Percentiles rank a stretch among this genome's conserved stretches.
Conservation (phyloP, 2,113 vertebrate genomes). For the Narcine bancroftii region DNA sequence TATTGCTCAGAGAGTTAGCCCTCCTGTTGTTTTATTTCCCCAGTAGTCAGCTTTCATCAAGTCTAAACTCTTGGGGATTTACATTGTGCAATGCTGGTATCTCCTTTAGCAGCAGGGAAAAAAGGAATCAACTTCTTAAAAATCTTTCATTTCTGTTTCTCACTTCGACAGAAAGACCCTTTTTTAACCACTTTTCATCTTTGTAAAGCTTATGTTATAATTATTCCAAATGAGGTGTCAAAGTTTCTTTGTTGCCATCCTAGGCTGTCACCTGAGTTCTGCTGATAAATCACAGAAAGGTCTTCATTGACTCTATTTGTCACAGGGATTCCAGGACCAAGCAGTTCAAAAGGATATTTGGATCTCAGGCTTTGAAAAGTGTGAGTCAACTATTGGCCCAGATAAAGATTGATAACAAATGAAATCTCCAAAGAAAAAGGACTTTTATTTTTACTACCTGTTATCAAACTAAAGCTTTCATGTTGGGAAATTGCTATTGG, state of each 20-base stretch:
- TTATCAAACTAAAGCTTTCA: neutral
- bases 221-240: neutral
- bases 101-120: neutral
- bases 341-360: neutral
- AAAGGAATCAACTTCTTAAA: neutral
- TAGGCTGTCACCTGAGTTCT: neutral
- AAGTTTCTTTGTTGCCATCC: neutral
- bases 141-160: neutral
- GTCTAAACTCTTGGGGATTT: neutral
- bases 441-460: neutral
- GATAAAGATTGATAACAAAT: neutral
- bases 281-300: neutral
- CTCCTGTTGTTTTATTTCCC: too few species aligned
- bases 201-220: neutral
- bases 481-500: neutral
- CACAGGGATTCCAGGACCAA: neutral
- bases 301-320: neutral
- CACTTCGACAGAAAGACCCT: neutral
- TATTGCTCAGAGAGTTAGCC: too few species aligned
- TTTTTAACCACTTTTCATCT: neutral
- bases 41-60: neutral
- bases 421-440: neutral
- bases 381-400: neutral
- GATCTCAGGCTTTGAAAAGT: neutral
- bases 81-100: neutral